Evolutionary conservation across 2,888 invertebrate species (phyloP), one percentile per base, ranked within the genome.

Genomic region (Noctua pronuba): DNA sequence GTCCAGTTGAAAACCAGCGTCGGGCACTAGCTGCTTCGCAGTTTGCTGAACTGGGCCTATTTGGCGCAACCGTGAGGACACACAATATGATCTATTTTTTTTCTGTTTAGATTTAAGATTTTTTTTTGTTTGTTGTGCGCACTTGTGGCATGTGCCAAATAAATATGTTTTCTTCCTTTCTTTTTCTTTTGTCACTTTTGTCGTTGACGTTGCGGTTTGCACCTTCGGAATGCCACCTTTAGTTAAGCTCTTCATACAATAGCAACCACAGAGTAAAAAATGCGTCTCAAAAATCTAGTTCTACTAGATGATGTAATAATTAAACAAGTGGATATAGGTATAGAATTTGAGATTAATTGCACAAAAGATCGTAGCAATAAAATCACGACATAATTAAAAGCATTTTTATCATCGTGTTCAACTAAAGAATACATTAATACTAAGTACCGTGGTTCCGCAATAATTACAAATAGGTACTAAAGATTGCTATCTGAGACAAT

Each of bases 401-500:
- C 31, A 81, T 83, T 88, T 86, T 79, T 88, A 88, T 83, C 76
- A 78, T 75, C 80, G 79, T 77, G 80, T 77, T n/a, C 72, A 80
- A 64, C n/a, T 64, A 67, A 55, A 64, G 84, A 74, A 86, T 88
- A 83, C 62, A 76, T 82, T 72, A 88, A 82, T 84, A 77, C 18
- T 55, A 86, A 88, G 69, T 75, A 52, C 67, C 55, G 44, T 79
- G 72, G 80, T 87, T 84, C 80, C 85, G 84, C 72, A 77, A 83
- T 83, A 73, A 80, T 77, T 69, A 88, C 81, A 68, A 73, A 38
- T 82, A 70, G 73, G 55, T 80, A 81, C 75, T 69, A 71, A 78
- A 83, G 87, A 88, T 84, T 82, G 62, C 55, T 28, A 85, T 87
- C 88, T 80, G 16, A 78, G 64, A 82, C 76, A 88, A 88, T 86